These are phyloP conservation scores for Unio pictorum DNA, from an alignment of 2,888 invertebrate genomes.

Conservation along the genomic window DNA sequence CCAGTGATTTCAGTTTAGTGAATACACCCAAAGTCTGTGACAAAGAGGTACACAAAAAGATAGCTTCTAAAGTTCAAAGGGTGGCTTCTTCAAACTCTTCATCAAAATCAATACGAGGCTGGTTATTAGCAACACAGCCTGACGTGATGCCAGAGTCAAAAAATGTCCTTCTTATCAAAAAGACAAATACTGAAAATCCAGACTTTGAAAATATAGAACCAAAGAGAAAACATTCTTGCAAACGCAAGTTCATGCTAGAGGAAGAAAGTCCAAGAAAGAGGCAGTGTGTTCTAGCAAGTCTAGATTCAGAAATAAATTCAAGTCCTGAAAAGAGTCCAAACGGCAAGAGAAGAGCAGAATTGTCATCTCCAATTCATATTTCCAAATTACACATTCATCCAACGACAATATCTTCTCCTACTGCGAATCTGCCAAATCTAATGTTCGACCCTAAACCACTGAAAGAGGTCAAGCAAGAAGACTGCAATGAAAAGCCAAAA, in stretches of 20 bases:
- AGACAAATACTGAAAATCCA: background rate
- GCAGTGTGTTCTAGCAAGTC: constrained; percentile 6
- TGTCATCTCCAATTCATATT: constrained; percentile 12
- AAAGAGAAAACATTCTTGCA: background rate
- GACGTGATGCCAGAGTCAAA: no score
- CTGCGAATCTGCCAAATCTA: constrained; percentile 49
- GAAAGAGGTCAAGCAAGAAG: constrained; percentile 13
- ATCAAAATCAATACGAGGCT: no score
- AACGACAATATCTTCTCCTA: constrained; percentile 37
- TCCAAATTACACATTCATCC: constrained; percentile 6
- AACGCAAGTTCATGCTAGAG: background rate
- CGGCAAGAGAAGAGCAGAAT: constrained; percentile 7
- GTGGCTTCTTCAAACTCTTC: no score
- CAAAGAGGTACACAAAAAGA: background rate
- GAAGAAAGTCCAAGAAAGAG: constrained; percentile 14
- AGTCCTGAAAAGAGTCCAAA: constrained; percentile 22
- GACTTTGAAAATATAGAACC: constrained; percentile 5
- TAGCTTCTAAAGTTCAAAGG: background rate
- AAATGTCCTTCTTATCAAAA: background rate
- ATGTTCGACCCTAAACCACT: constrained; percentile 34
- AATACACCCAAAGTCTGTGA: background rate
- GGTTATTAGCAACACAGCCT: no score
- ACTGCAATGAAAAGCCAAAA: constrained; percentile 23
- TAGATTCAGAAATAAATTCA: constrained; percentile 19
- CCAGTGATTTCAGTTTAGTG: no score